Evolutionary conservation across 64 coral and sea anemone genomes (phyloP).

Genomic region (Cladopsammia gracilis): DNA sequence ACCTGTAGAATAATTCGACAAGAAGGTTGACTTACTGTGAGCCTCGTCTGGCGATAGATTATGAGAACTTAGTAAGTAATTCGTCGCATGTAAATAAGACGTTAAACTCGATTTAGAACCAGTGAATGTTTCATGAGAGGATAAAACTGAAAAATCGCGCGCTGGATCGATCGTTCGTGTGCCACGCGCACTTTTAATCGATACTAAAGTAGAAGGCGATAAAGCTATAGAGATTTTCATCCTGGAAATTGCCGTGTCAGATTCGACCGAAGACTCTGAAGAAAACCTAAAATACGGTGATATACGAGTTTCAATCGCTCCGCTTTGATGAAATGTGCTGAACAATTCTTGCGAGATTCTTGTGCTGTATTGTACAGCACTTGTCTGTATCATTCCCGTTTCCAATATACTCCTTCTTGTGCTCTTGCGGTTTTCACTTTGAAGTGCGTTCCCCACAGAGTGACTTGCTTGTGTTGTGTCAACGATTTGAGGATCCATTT

Average conservation of each 20-base stretch:
- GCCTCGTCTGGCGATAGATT: background rate
- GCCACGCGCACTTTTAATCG: background rate
- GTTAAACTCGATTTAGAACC: background rate
- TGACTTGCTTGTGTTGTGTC: background rate
- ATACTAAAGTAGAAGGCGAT: background rate
- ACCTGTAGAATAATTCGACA: constrained; percentile 48
- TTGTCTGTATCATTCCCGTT: background rate
- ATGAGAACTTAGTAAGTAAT: background rate
- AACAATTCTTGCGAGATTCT: background rate
- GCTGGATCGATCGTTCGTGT: background rate
- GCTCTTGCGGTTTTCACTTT: constrained; percentile 45
- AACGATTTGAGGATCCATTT: background rate
- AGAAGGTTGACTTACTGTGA: constrained; percentile 31
- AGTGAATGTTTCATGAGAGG: constrained; percentile 19
- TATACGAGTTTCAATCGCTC: background rate
- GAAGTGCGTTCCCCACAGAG: background rate
- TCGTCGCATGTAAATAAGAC: background rate
- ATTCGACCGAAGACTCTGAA: background rate
- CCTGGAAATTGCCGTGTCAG: background rate
- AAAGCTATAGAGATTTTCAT: background rate
- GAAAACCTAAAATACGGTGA: background rate
- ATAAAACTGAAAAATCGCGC: constrained; percentile 4
- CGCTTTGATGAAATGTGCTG: background rate
- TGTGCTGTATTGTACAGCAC: background rate
- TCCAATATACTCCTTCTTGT: background rate